Evolutionary conservation across 2,888 invertebrate species (phyloP).

Genomic region (Perizoma flavofasciatum): DNA sequence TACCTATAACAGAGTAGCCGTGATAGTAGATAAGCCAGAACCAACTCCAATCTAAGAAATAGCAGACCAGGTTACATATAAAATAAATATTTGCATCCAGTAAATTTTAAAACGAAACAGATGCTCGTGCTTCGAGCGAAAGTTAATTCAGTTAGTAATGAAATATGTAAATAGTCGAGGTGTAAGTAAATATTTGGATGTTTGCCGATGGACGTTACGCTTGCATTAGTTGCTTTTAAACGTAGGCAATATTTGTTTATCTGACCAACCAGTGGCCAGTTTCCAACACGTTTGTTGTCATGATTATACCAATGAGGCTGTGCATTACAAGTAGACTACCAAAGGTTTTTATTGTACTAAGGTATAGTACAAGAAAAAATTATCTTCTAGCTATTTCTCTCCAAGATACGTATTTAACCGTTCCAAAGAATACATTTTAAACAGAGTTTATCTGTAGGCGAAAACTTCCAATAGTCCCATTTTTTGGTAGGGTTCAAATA

Average conservation of each 20-base stretch:
- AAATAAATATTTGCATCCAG: conserved; percentile 35
- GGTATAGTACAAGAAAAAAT: no score
- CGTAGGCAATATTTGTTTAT: conserved; percentile 61
- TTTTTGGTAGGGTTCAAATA: conserved; percentile 14
- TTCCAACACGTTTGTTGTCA: conserved; percentile 44
- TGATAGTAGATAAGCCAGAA: conserved; percentile 20
- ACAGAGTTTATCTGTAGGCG: conserved; percentile 2
- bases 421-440: conserved; percentile 12
- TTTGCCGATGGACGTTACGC: conserved; percentile 64
- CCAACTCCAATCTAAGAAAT: conserved; percentile 13
- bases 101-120: conserved; percentile 43
- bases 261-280: conserved; percentile 38
- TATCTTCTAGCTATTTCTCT: no score
- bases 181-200: conserved; percentile 69
- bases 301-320: conserved; percentile 21
- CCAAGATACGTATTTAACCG: conserved; percentile 2
- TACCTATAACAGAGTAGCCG: not conserved
- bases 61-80: conserved; percentile 26
- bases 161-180: conserved; percentile 66
- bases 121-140: conserved; percentile 48
- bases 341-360: not conserved
- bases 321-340: not conserved
- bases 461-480: conserved; percentile 6
- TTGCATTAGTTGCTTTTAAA: conserved; percentile 61
- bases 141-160: conserved; percentile 62